phyloP scores from a whole-genome alignment of 2,113 vertebrate genomes.

The Calcarius ornatus region DNA sequence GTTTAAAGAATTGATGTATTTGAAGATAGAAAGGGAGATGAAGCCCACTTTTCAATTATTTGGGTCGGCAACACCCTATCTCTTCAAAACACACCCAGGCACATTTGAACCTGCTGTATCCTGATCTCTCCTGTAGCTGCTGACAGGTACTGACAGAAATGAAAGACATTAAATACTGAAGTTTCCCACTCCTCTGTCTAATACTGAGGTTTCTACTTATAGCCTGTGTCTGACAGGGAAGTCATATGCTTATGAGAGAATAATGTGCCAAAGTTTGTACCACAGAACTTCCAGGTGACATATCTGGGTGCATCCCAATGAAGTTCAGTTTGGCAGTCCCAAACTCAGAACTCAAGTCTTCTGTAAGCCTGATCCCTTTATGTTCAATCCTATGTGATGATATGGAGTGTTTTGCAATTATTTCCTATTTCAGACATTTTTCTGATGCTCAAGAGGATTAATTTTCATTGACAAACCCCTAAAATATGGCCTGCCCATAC shows the following conservation, averaged over 20 bases:
- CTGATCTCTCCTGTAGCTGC: background rate
- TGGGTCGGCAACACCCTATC: background rate
- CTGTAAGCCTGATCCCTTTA: background rate
- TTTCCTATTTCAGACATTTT: background rate
- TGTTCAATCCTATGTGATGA: background rate
- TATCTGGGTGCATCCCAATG: background rate
- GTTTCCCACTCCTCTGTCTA: background rate
- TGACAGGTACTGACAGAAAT: background rate
- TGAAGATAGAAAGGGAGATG: fast-evolving
- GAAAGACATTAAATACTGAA: background rate
- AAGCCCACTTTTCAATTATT: background rate
- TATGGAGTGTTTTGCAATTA: background rate
- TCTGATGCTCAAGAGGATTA: background rate
- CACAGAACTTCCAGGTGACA: background rate
- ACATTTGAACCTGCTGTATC: background rate
- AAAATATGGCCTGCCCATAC: background rate
- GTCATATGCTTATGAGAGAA: background rate
- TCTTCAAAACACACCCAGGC: background rate
- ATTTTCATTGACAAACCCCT: background rate
- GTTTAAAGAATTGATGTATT: background rate
- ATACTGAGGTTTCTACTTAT: background rate
- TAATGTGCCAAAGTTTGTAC: background rate
- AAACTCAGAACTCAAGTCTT: background rate
- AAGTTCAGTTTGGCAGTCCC: background rate
- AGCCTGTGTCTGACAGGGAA: background rate